Base-by-base conservation (phyloP, 1,140 invertebrate species). In the Scaptodrosophila lebanonensis region DNA sequence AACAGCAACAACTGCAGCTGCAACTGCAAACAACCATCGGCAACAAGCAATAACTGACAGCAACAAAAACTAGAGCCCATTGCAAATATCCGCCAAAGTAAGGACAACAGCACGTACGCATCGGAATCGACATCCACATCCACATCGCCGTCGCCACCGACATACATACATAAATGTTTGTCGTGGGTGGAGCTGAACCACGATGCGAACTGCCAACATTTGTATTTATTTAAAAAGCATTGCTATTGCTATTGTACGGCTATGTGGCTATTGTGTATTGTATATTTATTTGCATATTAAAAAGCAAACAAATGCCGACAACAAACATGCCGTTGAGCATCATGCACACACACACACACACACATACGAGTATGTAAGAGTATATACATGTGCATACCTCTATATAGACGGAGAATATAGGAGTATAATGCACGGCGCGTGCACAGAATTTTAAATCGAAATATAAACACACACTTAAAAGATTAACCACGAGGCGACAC, bases 391-490 rank as follows among this genome's bases (percentile, higher is more conserved):
- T 35, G 45, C 38, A 35, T 59, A 42, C 51, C 39, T 13, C 45
- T 12, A 33, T 33, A 3, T 38, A 30, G 30, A 18, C 32, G 45
- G 25, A 18, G 33, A 20, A 68, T 69, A 60, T 69, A 56, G 57
- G 44, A 66, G 60, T 65, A 79, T 73, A 82, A 79, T 69, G 75
- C 69, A 59, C 40, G 50, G 65, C 73, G 61, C 73, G 73, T 79
- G 73, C 60, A 73, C 65, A 49, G 65, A 79, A 79, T 79, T 79
- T 79, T 60, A 79, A 82, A 73, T 75, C 60, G 60, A 63, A 69
- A 73, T 66, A 69, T 62, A 73, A 69, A 82, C 69, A 79, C 60
- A 82, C 73, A 82, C 75, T 79, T 79, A 68, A 73, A 79, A 82
- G 75, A 79, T 79, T 79, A 79, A 79, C 73, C 75, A 66, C 64